These are phyloP conservation scores for Scartelaos histophorus DNA, from an alignment of 2,113 vertebrate species.

Conservation along the genomic window DNA sequence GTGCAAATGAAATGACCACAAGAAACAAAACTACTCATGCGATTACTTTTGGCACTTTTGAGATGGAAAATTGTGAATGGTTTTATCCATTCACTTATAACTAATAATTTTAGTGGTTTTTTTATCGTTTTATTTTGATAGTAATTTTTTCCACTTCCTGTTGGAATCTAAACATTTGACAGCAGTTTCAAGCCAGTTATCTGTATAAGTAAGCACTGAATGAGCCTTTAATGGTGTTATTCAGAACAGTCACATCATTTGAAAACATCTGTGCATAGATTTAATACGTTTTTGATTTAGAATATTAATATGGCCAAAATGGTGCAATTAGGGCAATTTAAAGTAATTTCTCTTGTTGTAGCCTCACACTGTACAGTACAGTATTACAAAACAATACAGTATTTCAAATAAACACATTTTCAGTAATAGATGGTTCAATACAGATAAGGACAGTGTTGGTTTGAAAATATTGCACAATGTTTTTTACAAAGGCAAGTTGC, in stretches of 20 bases:
- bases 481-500: background rate
- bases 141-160: background rate
- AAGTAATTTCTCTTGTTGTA: background rate
- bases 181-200: background rate
- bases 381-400: too few species aligned
- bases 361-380: too few species aligned
- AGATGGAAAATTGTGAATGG: too few species aligned
- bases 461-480: background rate
- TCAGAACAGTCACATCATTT: background rate
- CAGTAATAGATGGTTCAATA: background rate
- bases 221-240: background rate
- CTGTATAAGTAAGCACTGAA: background rate
- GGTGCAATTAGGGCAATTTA: background rate
- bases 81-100: too few species aligned
- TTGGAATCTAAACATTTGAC: background rate
- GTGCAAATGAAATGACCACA: too few species aligned
- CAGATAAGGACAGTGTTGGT: background rate
- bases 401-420: background rate
- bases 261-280: background rate
- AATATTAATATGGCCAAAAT: background rate
- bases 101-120: background rate
- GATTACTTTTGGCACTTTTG: too few species aligned
- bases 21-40: too few species aligned
- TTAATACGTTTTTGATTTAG: too few species aligned
- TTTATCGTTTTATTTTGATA: conserved; percentile 1